Evolutionary conservation across 2,113 vertebrate genomes (phyloP), one percentile per base, ranked within the genome.

Genomic region (Pelusios castaneus): DNA sequence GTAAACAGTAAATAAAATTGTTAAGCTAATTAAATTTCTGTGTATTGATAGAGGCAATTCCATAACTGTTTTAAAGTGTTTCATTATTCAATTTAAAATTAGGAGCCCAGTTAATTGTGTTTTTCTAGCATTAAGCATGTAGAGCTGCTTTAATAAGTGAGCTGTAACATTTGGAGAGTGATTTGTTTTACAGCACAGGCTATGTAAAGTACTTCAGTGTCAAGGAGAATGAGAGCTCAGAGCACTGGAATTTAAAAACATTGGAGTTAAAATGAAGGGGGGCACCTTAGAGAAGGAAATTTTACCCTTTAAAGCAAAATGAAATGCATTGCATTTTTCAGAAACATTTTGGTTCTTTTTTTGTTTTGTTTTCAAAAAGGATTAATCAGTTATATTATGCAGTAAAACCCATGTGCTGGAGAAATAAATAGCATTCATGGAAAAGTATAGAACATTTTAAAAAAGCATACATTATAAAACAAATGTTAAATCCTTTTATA

Each of bases 71-170:
- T 84, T 81, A 81, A 95, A 83, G 27, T 86, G 11, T 22, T 51
- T 90, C 91, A 84, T 67, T 94, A 88, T 93, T 93, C 95, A 12
- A 49, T 94, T 95, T 93, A 88, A 94, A 94, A 83, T 84, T 84
- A 95, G 78, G 49, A 89, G 22, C 22, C 82, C 16, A 85, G 19
- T 58, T 96, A 90, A 54, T 80, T 84, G 90, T 91, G 17, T 63
- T 91, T 73, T 85, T 94, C 52, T 83, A 76, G 76, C 17, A 14
- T 67, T 41, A 89, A 94, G 11, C 1, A 0, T 51, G 81, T 55
- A 92, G 76, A 49, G 9, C 3, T 94, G 87, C 87, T 89, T 82
- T 92, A 87, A 67, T 75, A 94, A 95, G 92, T 87, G 94, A 81
- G 47, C 88, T 89, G 19, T 82, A 67, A 91, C 80, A 13, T 96